A percentile compares a stretch with the other conserved stretches of the same genome.
Evolutionary conservation across 2,888 invertebrate genomes (phyloP).

Genomic region (Dolomedes plantarius): DNA sequence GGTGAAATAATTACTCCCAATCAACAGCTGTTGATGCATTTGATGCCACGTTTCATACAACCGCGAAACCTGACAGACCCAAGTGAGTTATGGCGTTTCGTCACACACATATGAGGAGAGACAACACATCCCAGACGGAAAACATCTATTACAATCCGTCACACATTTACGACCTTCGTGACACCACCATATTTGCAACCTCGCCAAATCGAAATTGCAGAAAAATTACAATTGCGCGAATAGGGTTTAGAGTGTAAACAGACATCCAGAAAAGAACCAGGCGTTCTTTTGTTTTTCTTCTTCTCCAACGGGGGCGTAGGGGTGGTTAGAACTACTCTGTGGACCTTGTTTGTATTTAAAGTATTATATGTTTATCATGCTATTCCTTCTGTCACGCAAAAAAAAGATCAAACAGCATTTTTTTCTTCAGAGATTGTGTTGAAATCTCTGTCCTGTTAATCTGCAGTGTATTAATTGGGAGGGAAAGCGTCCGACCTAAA

Average conservation of each 20-base stretch:
- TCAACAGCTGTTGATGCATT: constrained; percentile 36
- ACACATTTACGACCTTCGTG: constrained; percentile 62
- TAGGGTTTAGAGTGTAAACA: constrained; percentile 20
- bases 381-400: too few relatives aligned
- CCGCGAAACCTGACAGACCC: constrained; percentile 6
- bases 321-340: too few relatives aligned
- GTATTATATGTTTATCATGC: too few relatives aligned
- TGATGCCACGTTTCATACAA: not conserved
- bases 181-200: constrained; percentile 58
- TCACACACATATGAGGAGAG: constrained; percentile 24
- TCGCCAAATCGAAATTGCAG: constrained; percentile 60
- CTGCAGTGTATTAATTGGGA: too few relatives aligned
- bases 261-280: constrained; percentile 33
- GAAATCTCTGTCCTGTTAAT: too few relatives aligned
- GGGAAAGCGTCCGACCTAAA: too few relatives aligned
- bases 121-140: constrained; percentile 39
- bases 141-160: constrained; percentile 52
- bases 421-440: too few relatives aligned
- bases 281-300: not conserved
- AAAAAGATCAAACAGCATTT: too few relatives aligned
- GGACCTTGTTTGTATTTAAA: too few relatives aligned
- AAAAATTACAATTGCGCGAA: constrained; percentile 44
- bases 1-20: constrained; percentile 27
- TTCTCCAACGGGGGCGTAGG: not conserved
- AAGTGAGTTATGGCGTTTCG: constrained; percentile 60